Evolutionary conservation across 2,888 invertebrate species (phyloP).

Genomic region (Mystacides longicornis): DNA sequence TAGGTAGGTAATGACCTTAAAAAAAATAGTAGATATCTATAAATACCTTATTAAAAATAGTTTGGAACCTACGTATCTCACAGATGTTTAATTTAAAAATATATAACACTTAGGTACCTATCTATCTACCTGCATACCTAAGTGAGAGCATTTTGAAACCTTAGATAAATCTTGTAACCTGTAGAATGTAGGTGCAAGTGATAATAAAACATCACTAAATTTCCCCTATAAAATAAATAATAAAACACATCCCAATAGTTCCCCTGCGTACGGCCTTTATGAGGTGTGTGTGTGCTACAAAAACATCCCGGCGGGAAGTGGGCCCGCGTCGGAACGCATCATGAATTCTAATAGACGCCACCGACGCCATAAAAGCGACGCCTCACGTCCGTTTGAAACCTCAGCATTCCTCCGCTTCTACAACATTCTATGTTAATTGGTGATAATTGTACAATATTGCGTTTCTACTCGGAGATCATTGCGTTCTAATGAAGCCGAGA

Average conservation of each 20-base stretch:
- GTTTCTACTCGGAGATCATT: not conserved
- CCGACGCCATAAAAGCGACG: constrained; percentile 37
- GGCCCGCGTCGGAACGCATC: constrained; percentile 37
- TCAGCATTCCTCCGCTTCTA: constrained; percentile 22
- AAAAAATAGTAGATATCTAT: too few relatives aligned
- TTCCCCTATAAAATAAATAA: too few relatives aligned
- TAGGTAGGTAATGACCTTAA: too few relatives aligned
- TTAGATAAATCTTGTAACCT: not conserved
- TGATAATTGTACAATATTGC: constrained; percentile 19
- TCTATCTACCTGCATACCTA: too few relatives aligned
- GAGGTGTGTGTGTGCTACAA: not conserved
- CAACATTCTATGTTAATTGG: constrained; percentile 21
- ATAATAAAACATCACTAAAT: constrained; percentile 24
- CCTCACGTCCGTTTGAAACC: constrained; percentile 33
- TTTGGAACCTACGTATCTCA: too few relatives aligned
- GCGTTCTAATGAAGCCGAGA: not conserved
- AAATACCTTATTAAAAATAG: too few relatives aligned
- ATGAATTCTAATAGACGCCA: constrained; percentile 51
- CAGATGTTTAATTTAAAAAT: too few relatives aligned
- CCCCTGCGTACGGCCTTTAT: constrained; percentile 7
- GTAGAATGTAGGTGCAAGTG: not conserved
- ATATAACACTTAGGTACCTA: too few relatives aligned
- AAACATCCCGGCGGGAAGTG: constrained; percentile 35
- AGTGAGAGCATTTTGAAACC: too few relatives aligned
- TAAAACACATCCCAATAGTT: too few relatives aligned